Base-by-base conservation (phyloP, 2,888 invertebrate genomes). In the Busseola fusca region DNA sequence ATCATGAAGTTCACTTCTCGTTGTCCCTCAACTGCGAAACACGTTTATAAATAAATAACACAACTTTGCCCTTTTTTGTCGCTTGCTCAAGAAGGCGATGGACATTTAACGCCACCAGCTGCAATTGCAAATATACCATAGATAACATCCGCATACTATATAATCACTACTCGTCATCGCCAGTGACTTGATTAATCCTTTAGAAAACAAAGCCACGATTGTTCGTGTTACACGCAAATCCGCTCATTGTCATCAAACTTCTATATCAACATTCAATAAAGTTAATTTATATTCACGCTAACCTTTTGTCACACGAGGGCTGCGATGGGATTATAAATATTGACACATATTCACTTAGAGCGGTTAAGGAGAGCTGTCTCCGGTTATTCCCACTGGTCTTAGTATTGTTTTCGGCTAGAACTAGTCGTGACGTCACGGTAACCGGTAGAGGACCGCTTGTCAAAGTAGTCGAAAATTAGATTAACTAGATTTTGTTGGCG, bases 181-280 rank as follows among this genome's bases (percentile, higher is more conserved):
- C 42, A 58, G 50, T 72, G 64, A 67, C 66, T 64, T 64, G 56
- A 70, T 70, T 65, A 62, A 30, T 54, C 68, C 67, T 76, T 72
- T 73, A 57, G 72, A 64, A 64, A 80, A 73, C 72, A 74, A 82
- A 75, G 58, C 68, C 68, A 37, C 64, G 63, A 80, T 77, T 71
- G 80, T 84, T 77, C 68, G 45, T 72, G 48, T 62, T 66, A 71
- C 72, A 80, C 68, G 74, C 82, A 65, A 84, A 64, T 72, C 59
- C 65, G 67, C 48, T 71, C 84, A 83, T 76, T 79, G 82, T 84
- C 75, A 76, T 74, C 56, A 60, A 70, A 69, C 63, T 74, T 58
- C 48, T 69, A 57, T 70, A 72, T 69, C 72, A 81, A 80, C 72
- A 77, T 80, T 79, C 68, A 79, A 76, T 72, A 59, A 63, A 77